Evolutionary conservation across 2,888 invertebrate genomes (phyloP), one percentile per base, ranked within the genome.

Genomic region (Temnothorax rugatulus): DNA sequence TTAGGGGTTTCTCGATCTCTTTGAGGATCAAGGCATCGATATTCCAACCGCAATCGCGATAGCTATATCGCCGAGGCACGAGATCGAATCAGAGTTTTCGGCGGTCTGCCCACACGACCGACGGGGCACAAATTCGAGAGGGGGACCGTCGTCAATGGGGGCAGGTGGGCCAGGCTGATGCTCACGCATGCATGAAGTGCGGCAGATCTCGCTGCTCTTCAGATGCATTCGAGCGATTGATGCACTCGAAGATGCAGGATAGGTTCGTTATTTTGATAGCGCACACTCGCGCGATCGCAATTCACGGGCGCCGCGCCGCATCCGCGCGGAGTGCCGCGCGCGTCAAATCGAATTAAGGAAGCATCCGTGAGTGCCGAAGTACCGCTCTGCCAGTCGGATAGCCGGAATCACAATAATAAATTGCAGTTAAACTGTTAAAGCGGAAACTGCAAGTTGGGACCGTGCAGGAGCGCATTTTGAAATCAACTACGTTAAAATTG

Each of bases 241-340:
- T 91, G 88, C 89, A 90, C 92, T 90, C 87, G 88, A 87, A 91
- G 92, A 93, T 91, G 91, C 91, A 4, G 74, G 92, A 90, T 90
- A 89, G 91, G 90, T 92, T 94, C 93, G 91, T 94, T 93, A 94
- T 93, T 93, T 93, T 92, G 94, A 94, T 94, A 93, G 93, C 91
- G 87, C n/a, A n/a, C 90, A 84, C 91, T 88, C 86, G 63, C 85
- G 84, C 77, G 29, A 29, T 29, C 29, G 29, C 34, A 4, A 74
- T 86, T 79, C 54, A 75, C 18, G 29, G 25, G 25, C 63, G 29
- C 29, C 63, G 41, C 29, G 29, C 29, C 29, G 29, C 29, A 29
- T 38, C 54, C 52, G 76, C 75, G 25, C 64, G 47, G 44, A 86
- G 66, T 71, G 52, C 64, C 47, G 63, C 57, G 79, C 47, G 63